Percentiles rank a stretch among this genome's conserved stretches.
phyloP scores from a whole-genome alignment of 2,113 vertebrate species.

The Bufo bufo region DNA sequence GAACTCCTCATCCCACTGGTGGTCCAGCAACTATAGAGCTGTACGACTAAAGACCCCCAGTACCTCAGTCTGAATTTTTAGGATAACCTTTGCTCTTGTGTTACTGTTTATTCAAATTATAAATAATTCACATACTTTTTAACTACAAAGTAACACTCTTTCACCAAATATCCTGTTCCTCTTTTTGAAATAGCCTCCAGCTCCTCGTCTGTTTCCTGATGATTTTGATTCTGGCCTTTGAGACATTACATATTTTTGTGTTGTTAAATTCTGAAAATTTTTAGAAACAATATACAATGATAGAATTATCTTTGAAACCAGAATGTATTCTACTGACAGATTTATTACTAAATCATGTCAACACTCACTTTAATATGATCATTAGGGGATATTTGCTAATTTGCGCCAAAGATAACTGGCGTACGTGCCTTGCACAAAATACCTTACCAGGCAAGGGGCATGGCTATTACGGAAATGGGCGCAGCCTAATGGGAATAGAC shows the following conservation, averaged over 20 bases:
- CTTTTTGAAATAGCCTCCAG: constrained; percentile 1
- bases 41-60: not conserved
- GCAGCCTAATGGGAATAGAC: too few species aligned
- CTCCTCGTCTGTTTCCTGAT: constrained; percentile 20
- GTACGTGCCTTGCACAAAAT: too few species aligned
- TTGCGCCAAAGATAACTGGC: too few species aligned
- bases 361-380: too few species aligned
- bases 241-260: not conserved
- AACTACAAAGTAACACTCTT: not conserved
- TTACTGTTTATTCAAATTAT: not conserved
- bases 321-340: not conserved
- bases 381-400: too few species aligned
- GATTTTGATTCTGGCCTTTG: not conserved
- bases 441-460: too few species aligned
- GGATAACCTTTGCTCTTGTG: not conserved
- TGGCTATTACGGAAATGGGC: too few species aligned
- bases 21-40: not conserved
- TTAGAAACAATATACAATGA: too few species aligned
- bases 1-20: not conserved
- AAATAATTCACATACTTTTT: not conserved
- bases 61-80: not conserved
- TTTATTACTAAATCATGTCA: not conserved
- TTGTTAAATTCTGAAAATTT: not conserved
- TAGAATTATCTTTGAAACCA: not conserved
- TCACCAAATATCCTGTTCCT: constrained; percentile 29